These are phyloP conservation scores for Numenius phaeopus DNA, from an alignment of 2,797 vertebrate genomes.

Conservation along the genomic window DNA sequence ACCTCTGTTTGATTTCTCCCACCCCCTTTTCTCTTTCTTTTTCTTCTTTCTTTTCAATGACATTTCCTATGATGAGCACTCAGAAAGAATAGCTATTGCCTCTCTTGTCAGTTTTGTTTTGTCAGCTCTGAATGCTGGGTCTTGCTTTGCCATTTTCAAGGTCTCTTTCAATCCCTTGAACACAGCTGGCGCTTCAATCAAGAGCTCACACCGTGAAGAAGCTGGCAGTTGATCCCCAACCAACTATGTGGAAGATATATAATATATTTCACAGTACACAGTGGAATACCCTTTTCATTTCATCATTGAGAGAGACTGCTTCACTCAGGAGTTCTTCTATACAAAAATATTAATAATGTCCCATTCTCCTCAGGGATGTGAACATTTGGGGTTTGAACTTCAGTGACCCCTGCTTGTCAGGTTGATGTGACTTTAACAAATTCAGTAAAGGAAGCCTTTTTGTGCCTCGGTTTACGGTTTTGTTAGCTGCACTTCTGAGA, in stretches of 20 bases:
- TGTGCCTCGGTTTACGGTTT: constrained; percentile 4
- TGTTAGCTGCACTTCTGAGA: neutral
- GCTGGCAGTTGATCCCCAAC: constrained; percentile 74
- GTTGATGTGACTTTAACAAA: constrained; percentile 74
- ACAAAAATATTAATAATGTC: constrained; percentile 78
- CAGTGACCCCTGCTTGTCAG: constrained; percentile 74
- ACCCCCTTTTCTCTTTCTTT: neutral
- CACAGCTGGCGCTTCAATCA: constrained; percentile 81
- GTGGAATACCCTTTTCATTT: constrained; percentile 76
- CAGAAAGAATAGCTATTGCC: constrained; percentile 72
- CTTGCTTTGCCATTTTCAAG: constrained; percentile 81
- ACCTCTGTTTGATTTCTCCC: neutral
- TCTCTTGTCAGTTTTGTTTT: constrained; percentile 77
- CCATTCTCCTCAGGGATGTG: constrained; percentile 67
- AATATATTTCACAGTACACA: constrained; percentile 71
- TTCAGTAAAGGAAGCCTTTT: constrained; percentile 56
- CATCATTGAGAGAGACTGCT: constrained; percentile 59
- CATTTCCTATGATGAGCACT: constrained; percentile 65
- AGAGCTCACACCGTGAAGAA: constrained; percentile 77
- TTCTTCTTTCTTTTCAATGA: constrained; percentile 66
- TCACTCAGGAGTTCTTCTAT: constrained; percentile 67
- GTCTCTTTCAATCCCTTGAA: constrained; percentile 80
- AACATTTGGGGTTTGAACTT: constrained; percentile 72
- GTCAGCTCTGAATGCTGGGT: constrained; percentile 75
- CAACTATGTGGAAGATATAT: constrained; percentile 67